Conservation (phyloP, 2,797 vertebrate genomes). For the Pelobates cultripes region DNA sequence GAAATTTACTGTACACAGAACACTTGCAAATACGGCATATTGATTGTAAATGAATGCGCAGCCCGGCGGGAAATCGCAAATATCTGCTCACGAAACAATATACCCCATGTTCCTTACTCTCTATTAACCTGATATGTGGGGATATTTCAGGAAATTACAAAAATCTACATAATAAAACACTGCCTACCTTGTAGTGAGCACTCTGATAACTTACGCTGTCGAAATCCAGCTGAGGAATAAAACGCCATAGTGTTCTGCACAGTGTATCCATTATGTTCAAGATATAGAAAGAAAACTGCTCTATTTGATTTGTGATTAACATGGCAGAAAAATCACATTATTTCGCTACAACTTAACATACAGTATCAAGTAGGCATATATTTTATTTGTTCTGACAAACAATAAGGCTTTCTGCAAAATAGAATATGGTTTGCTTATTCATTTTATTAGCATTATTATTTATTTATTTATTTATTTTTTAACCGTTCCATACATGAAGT, state of each 20-base stretch:
- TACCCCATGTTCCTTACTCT: constrained; percentile 51
- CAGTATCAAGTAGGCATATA: constrained; percentile 42
- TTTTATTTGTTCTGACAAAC: constrained; percentile 64
- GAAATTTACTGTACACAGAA: constrained; percentile 48
- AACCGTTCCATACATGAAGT: constrained; percentile 61
- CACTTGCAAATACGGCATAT: constrained; percentile 48
- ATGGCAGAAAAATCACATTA: constrained; percentile 61
- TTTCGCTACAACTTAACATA: constrained; percentile 65
- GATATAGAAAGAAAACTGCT: constrained; percentile 58
- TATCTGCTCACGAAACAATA: constrained; percentile 54
- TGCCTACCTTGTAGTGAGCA: constrained; percentile 45
- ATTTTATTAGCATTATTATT: constrained; percentile 24
- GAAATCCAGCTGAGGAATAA: constrained; percentile 45
- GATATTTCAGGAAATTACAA: constrained; percentile 49
- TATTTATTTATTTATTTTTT: constrained; percentile 59
- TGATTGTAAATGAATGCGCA: constrained; percentile 49
- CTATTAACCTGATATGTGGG: constrained; percentile 56
- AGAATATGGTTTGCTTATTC: constrained; percentile 60
- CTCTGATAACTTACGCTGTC: constrained; percentile 43
- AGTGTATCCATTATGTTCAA: constrained; percentile 47
- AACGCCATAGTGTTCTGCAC: constrained; percentile 29
- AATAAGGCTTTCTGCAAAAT: constrained; percentile 64
- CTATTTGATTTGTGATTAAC: constrained; percentile 71
- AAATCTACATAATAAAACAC: constrained; percentile 56
- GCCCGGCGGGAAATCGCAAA: constrained; percentile 45